Evolutionary conservation across 2,113 vertebrate genomes (phyloP), one percentile per base, ranked within the genome.

Genomic region (Raja brachyura): DNA sequence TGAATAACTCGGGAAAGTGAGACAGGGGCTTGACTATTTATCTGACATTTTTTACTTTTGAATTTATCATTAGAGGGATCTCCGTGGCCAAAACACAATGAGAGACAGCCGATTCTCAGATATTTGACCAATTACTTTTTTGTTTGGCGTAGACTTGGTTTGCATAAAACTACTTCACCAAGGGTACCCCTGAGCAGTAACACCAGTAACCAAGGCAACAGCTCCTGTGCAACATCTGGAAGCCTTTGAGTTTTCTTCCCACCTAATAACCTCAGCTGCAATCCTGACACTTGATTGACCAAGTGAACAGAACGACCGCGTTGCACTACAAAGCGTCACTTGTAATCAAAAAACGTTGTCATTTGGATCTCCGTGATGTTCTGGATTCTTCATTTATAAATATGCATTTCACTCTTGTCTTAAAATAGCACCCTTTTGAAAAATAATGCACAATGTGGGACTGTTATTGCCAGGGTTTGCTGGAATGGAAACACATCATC

Each of bases 401-500:
- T 54, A n/a, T 10, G n/a, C 28, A 61, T 3, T 86, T 59, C 81
- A n/a, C 56, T 86, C 56, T 85, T 68, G 8, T 31, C 83, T 88
- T 88, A 88, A 88, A 88, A 88, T 88, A 88, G 59, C 28, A 88
- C 31, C 85, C 61, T 68, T 39, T 31, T 14, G 33, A 78, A 78
- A 8, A 78, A 31, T 6, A 2, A 13, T 31, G 76, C 33, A 39
- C 8, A 31, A 16, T 10, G 76, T 31, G 0, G 76, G 31, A 16
- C 4, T 70, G 63, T 8, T 39, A 31, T 28, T 5, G 20, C 61
- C 61, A 90, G 7, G 8, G 63, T 39, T 31, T 20, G 6, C 31
- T 90, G n/a, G 86, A 90, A 68, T 90, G 31, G 20, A 90, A 90
- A 68, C 86, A 68, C 54, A 56, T 16, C n/a, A 1, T 20, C 4